phyloP scores from a whole-genome alignment of 2,113 vertebrate genomes.

The Psilopsiagon aymara region DNA sequence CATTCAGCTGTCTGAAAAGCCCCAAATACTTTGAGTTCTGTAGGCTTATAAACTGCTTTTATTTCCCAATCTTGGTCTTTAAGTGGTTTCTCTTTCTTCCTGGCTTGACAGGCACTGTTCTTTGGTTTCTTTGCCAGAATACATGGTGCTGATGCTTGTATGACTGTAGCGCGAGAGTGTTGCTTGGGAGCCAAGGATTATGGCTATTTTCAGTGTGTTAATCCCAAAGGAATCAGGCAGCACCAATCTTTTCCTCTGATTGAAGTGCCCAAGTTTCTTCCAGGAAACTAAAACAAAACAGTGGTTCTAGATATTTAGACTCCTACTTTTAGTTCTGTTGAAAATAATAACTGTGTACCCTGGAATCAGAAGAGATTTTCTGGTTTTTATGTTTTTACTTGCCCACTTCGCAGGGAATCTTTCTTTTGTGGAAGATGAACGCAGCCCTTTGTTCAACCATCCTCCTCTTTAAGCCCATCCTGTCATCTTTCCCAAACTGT shows the following conservation, averaged over 20 bases:
- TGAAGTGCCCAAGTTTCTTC: conserved; percentile 9
- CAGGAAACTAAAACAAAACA: background rate
- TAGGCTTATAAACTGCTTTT: background rate
- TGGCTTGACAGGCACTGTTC: background rate
- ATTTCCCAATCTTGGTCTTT: background rate
- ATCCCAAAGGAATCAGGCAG: background rate
- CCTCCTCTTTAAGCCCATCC: background rate
- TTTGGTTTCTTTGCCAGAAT: conserved; percentile 31
- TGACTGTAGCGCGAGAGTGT: background rate
- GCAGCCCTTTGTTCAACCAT: background rate
- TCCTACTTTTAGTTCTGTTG: background rate
- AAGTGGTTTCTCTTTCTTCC: background rate
- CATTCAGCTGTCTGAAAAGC: background rate
- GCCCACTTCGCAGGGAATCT: background rate
- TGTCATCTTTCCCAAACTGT: background rate
- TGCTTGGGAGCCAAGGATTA: conserved; percentile 51
- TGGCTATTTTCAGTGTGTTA: conserved; percentile 33
- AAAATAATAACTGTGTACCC: background rate
- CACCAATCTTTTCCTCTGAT: background rate
- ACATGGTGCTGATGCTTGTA: background rate
- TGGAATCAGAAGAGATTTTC: background rate
- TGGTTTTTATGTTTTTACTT: background rate
- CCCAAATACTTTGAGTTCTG: background rate
- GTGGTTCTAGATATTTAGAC: background rate
- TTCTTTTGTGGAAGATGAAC: background rate